Percentiles rank a stretch among this genome's conserved stretches.
These are phyloP conservation scores for Enteromius treurensis DNA, from an alignment of 2,797 vertebrate species.

Conservation along the genomic window DNA sequence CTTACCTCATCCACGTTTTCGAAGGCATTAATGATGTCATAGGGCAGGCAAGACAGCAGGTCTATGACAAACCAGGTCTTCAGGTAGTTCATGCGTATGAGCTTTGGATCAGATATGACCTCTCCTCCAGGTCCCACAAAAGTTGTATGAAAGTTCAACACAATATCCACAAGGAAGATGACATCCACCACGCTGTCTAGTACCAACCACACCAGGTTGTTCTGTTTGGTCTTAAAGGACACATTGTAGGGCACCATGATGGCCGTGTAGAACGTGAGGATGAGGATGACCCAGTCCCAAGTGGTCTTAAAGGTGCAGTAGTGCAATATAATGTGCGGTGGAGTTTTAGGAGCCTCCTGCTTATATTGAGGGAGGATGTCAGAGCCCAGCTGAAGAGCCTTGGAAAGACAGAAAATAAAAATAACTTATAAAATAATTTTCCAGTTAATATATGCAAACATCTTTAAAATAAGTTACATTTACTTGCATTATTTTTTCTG, in stretches of 20 bases:
- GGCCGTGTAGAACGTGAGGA: slow-evolving; percentile 98
- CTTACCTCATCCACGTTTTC: slow-evolving; percentile 95
- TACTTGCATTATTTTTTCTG: background rate
- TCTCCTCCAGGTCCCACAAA: slow-evolving; percentile 96
- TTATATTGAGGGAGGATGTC: slow-evolving; percentile 99
- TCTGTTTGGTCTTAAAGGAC: slow-evolving; percentile 96
- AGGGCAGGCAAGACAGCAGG: slow-evolving; percentile 96
- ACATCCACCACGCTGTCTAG: slow-evolving; percentile 95
- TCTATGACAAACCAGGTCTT: slow-evolving; percentile 99
- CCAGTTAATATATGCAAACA: background rate
- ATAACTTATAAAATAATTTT: background rate
- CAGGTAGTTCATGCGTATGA: slow-evolving; percentile 98
- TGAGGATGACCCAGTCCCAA: slow-evolving; percentile 99
- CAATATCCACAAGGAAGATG: slow-evolving; percentile 96
- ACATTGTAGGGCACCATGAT: slow-evolving; percentile 99
- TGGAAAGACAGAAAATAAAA: background rate
- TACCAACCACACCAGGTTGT: slow-evolving; percentile 95
- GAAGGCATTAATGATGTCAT: slow-evolving; percentile 98
- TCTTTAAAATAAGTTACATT: background rate
- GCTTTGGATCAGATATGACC: slow-evolving; percentile 94
- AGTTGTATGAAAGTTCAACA: slow-evolving; percentile 98
- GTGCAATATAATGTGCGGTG: slow-evolving; percentile 97
- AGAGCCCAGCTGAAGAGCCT: slow-evolving; percentile 96
- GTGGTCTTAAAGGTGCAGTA: slow-evolving; percentile 99
- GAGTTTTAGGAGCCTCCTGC: slow-evolving; percentile 97